Evolutionary conservation across 2,888 invertebrate species (phyloP), one percentile per base, ranked within the genome.

Genomic region (Xylota segnis): DNA sequence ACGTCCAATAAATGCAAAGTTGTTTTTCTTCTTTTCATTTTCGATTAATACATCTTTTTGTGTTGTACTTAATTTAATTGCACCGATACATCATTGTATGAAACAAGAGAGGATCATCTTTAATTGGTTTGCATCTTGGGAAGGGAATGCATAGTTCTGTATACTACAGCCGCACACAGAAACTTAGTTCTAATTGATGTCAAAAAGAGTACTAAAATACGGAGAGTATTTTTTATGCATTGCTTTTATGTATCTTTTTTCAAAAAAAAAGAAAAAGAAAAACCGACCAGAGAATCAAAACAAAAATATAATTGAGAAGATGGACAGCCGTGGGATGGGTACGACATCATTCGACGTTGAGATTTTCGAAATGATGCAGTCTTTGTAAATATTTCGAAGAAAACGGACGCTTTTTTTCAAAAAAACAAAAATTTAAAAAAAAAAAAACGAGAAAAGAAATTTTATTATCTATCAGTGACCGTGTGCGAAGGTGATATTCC

Each of bases 281-380:
- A 37, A 37, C 29, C 10, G 23, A 23, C 23, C 29, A 34, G 7
- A 52, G 75, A 84, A 81, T 76, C 81, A 84, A 84, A 84, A 84
- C 81, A 84, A 81, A 84, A 65, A 81, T 81, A 70, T 59, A 83
- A 76, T 65, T 65, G 34, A 76, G 63, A 52, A 71, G 43, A 77
- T 72, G 47, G 37, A 65, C 59, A 70, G 45, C 70, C 52, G 65
- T 23, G 59, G 16, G 52, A 9, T 16, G 50, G 54, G 18, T 74
- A 9, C 70, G 70, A 65, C 63, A 78, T 72, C 56, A 58, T 61
- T 82, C 50, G 65, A 12, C 52, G 76, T 68, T 68, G 59, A 75
- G 59, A 72, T 82, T 76, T 86, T 86, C 72, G 82, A 82, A 82
- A 82, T 75, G 77, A 50, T 81, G 82, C 86, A 86, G 86, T 86